Evolutionary conservation across 37 sponge, comb jelly and placozoan species (phyloP).

Genomic region (Diacarnus erythraeanus): DNA sequence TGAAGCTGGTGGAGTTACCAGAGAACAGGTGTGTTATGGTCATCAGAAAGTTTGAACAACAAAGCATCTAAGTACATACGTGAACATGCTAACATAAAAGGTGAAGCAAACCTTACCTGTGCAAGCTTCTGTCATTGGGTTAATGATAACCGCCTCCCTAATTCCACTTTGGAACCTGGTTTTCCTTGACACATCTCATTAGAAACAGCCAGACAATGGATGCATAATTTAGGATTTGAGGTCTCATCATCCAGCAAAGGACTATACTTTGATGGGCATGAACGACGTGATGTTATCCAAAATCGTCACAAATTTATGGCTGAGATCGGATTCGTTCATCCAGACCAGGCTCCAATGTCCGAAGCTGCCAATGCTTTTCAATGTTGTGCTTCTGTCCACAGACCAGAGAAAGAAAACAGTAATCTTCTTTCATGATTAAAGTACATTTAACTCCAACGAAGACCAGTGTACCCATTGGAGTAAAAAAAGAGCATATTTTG

Average conservation of each 20-base stretch:
- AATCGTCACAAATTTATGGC: background rate
- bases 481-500: constrained; percentile 9
- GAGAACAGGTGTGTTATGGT: no score
- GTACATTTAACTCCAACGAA: constrained; percentile 43
- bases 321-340: no score
- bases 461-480: constrained; percentile 51
- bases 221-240: constrained; percentile 35
- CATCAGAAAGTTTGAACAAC: no score
- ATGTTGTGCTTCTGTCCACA: background rate
- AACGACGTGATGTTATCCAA: constrained; percentile 48
- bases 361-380: no score
- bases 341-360: background rate
- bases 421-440: constrained; percentile 62
- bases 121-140: constrained; percentile 21
- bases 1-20: background rate
- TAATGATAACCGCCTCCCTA: background rate
- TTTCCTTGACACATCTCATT: no score
- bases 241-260: constrained; percentile 14
- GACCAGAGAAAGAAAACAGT: background rate
- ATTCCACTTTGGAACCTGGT: constrained; percentile 11
- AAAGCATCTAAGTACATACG: constrained; percentile 23
- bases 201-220: constrained; percentile 36
- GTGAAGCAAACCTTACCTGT: constrained; percentile 49
- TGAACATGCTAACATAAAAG: constrained; percentile 17
- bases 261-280: constrained; percentile 67